Percentiles rank a stretch among this genome's conserved stretches.
phyloP scores from a whole-genome alignment of 2,888 invertebrate genomes.

The Xanthostigma xanthostigma region DNA sequence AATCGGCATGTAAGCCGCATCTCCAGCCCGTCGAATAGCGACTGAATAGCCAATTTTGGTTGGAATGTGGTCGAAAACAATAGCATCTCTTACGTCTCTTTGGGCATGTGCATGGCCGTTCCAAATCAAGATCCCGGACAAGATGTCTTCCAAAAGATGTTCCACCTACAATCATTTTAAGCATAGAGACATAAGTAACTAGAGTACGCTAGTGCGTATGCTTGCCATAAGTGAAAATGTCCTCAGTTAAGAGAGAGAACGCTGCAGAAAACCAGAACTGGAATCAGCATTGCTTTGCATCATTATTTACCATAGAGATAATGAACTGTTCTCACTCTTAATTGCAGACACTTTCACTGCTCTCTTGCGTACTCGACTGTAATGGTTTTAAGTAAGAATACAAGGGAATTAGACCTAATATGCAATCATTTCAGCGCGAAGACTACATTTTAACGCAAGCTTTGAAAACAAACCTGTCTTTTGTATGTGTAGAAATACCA shows the following conservation, averaged over 20 bases:
- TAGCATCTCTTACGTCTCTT: constrained; percentile 77
- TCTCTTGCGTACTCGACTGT: too few species aligned
- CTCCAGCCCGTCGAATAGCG: constrained; percentile 96
- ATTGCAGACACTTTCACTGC: too few species aligned
- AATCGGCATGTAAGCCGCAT: constrained; percentile 96
- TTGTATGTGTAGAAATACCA: constrained; percentile 97
- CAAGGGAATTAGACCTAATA: neutral
- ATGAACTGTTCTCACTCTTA: too few species aligned
- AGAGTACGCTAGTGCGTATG: too few species aligned
- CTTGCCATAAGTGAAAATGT: too few species aligned
- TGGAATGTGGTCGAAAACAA: constrained; percentile 81
- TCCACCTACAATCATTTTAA: constrained; percentile 51
- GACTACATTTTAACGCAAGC: neutral
- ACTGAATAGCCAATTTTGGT: constrained; percentile 95
- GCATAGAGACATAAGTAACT: too few species aligned
- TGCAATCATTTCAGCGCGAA: neutral
- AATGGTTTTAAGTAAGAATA: too few species aligned
- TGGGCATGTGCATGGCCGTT: constrained; percentile 89
- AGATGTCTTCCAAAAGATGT: constrained; percentile 94
- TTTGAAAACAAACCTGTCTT: constrained; percentile 57
- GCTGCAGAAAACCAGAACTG: too few species aligned
- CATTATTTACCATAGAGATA: too few species aligned
- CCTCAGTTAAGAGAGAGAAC: too few species aligned
- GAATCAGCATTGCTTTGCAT: too few species aligned
- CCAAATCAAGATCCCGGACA: constrained; percentile 83